Base-by-base conservation (phyloP, 2,113 vertebrate genomes). In the Cisticola juncidis region DNA sequence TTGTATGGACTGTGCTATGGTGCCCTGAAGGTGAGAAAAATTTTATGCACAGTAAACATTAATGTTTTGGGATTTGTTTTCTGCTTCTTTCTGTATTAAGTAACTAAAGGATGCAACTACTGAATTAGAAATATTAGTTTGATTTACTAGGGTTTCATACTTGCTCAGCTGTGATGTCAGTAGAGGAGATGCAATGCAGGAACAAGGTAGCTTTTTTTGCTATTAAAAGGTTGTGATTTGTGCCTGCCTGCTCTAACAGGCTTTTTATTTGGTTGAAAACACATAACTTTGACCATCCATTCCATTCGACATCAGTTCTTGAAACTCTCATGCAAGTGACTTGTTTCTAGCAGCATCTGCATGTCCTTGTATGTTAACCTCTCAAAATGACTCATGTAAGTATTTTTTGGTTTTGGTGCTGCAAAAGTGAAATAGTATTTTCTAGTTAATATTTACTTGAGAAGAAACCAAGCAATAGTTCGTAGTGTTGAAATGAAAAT, bases 1-100 rank as follows among this genome's bases (percentile, higher is more conserved):
- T 97, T 99, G 22, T 99, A 99, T 51, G 99, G 99, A 87, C 98
- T 99, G 90, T 99, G 99, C 97, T 99, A 99, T 15, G 99, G 99
- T 76, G 99, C 99, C 77, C 97, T 99, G 94, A 99, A 99, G 99
- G 99, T 99, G 90, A 98, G 98, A 53, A 64, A 11, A 58, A 21
- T 20, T 62, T 80, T 22, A 61, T 45, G 29, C 14, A 11, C 11
- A 36, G 17, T 72, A 23, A 86, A n/a, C 2, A 0, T 57, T 35
- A 25, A 19, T 45, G 22, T 66, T 60, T 81, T 69, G n/a, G 28
- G 11, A 6, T 80, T 85, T 65, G 5, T 81, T 71, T 16, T 84
- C 33, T 73, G 47, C 47, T 84, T 88, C 11, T 10, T 73, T 48
- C 21, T 45, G 18, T 69, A 28, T 83, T 89, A 44, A 25, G 7